These are phyloP conservation scores for Nymphicus hollandicus DNA, from an alignment of 2,113 vertebrate species.

Conservation along the genomic window DNA sequence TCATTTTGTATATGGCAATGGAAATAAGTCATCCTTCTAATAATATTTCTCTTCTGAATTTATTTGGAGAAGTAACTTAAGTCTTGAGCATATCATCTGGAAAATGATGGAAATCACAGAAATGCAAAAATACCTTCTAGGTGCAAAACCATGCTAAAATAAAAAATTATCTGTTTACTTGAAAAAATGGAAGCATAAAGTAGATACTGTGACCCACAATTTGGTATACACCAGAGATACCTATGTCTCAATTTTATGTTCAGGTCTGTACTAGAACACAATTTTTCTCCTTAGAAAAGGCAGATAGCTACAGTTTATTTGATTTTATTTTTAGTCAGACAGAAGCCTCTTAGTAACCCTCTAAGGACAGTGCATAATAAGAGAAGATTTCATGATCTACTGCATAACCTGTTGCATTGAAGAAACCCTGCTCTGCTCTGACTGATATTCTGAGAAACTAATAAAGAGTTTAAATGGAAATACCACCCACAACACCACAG, in stretches of 20 bases:
- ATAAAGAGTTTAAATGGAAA: neutral
- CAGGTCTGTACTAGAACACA: neutral
- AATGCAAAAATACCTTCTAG: neutral
- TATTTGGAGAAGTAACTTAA: neutral
- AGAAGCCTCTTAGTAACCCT: neutral
- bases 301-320: neutral
- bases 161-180: neutral
- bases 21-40: neutral
- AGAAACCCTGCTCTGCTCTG: neutral
- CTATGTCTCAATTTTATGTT: neutral
- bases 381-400: neutral
- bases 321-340: neutral
- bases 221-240: neutral
- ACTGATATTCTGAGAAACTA: neutral
- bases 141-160: neutral
- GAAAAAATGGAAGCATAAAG: neutral
- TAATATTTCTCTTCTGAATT: neutral
- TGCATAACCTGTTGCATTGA: neutral
- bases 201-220: neutral
- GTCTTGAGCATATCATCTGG: neutral
- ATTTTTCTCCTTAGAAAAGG: neutral
- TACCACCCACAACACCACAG: neutral
- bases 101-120: neutral
- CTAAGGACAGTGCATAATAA: neutral
- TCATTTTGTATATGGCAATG: neutral